Evolutionary conservation across 2,113 vertebrate species (phyloP).

Genomic region (Apistogramma diplotaenia): DNA sequence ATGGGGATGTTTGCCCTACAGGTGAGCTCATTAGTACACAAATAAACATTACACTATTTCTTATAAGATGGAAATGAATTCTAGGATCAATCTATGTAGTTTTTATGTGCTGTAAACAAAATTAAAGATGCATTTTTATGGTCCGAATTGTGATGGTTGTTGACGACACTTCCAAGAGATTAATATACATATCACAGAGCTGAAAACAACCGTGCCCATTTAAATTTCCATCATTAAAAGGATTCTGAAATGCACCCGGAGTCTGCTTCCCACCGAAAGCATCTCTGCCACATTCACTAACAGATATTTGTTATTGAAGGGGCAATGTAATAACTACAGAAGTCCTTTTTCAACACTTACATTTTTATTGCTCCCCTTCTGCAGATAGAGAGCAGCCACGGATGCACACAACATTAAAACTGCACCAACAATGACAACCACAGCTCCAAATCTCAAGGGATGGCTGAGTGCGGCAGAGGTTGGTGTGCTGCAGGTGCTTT

Average conservation of each 20-base stretch:
- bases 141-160: constrained; percentile 1
- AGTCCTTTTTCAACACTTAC: constrained; percentile 70
- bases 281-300: neutral
- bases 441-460: constrained; percentile 82
- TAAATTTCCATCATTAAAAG: neutral
- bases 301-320: constrained; percentile 5
- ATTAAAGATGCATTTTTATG: constrained; percentile 17
- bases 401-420: constrained; percentile 85
- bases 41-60: constrained; percentile 42
- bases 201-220: neutral
- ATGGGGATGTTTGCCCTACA: constrained; percentile 51
- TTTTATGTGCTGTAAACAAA: constrained; percentile 2
- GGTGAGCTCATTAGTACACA: constrained; percentile 59
- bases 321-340: neutral
- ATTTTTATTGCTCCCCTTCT: constrained; percentile 85
- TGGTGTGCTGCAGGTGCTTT: constrained; percentile 57
- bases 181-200: constrained; percentile 10
- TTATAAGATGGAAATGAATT: constrained; percentile 15
- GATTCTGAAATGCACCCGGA: neutral
- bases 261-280: neutral
- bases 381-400: constrained; percentile 87
- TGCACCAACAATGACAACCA: constrained; percentile 81
- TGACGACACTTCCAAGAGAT: neutral
- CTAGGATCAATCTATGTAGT: neutral
- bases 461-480: constrained; percentile 68